Evolutionary conservation across 2,888 invertebrate genomes (phyloP), one percentile per base, ranked within the genome.

Genomic region (Orthosia cruda): DNA sequence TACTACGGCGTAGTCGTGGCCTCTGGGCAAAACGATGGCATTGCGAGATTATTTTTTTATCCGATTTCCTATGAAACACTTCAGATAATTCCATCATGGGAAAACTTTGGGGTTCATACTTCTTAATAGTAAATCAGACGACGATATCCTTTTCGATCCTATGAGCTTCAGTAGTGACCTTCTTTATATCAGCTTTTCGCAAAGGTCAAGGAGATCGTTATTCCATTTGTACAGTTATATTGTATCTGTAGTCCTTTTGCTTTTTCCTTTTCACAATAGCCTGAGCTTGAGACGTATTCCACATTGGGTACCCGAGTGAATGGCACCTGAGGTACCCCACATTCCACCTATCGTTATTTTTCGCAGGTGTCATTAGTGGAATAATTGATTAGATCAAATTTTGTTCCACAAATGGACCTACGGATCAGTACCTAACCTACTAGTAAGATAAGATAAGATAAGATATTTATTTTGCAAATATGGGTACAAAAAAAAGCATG

Each of bases 201-300:
- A 50, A 80, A 68, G 55, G 81, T 67, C 58, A 81, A 64, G 20
- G 16, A 68, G 26, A 47, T 61, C 50, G 45, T 66, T 80, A 49
- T 13, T 13, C 45, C 9, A 18, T 40, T 40, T 40, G 40, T 40
- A 40, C 9, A 40, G 40, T 40, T 40, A 40, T 9, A 9, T 40
- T 40, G 40, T 40, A 26, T 26, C 11, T 55, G 16, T 40, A 40
- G 3, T 18, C 2, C 15, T 62, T 50, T 50, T 18, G 2, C 13
- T 40, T 4, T 20, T 11, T 52, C 3, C 52, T 40, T 40, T 40
- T 40, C 9, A 40, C 40, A 40, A 40, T 40, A 9, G 40, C 40
- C 40, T 40, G 40, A 40, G 40, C 40, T 9, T 40, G 40, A 40
- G 40, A 40, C 40, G 40, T 40, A 40, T 40, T 40, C 40, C 40